phyloP scores from a whole-genome alignment of 37 sponge, comb jelly and placozoan species.

The Agelas oroides region DNA sequence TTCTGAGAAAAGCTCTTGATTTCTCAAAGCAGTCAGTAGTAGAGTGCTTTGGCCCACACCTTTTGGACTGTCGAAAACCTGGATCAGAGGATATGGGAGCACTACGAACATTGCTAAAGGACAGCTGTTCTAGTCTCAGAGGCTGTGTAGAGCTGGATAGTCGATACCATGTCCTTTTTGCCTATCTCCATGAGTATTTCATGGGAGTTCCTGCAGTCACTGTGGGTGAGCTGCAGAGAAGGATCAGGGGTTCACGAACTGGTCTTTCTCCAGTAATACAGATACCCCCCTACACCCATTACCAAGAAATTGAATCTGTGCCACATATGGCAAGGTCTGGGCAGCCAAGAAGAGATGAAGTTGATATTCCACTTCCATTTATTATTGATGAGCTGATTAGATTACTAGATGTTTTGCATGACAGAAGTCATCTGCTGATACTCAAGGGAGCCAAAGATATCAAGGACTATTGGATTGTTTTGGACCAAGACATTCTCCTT shows the following conservation, averaged over 20 bases:
- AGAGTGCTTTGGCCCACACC: not conserved
- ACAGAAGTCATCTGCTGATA: not conserved
- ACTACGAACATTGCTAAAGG: not conserved
- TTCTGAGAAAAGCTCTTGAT: not conserved
- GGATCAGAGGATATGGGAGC: not conserved
- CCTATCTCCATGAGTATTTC: not conserved
- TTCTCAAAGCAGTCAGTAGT: not conserved
- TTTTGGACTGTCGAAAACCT: not conserved
- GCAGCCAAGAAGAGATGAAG: too few species aligned
- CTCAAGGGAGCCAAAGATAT: not conserved
- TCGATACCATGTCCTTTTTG: not conserved
- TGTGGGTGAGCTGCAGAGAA: not conserved
- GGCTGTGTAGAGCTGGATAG: not conserved
- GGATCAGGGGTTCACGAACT: not conserved
- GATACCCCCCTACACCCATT: too few species aligned
- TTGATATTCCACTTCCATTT: not conserved
- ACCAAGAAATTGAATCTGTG: too few species aligned
- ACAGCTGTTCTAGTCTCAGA: not conserved
- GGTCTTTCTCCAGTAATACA: not conserved
- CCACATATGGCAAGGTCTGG: too few species aligned
- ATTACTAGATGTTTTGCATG: not conserved
- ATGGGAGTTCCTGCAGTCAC: not conserved
- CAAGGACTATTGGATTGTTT: slow-evolving; percentile 8
- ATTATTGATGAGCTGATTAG: not conserved
- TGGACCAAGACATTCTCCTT: slow-evolving; percentile 14